Conservation (phyloP, 2,888 invertebrate genomes). For the Muscina levida region DNA sequence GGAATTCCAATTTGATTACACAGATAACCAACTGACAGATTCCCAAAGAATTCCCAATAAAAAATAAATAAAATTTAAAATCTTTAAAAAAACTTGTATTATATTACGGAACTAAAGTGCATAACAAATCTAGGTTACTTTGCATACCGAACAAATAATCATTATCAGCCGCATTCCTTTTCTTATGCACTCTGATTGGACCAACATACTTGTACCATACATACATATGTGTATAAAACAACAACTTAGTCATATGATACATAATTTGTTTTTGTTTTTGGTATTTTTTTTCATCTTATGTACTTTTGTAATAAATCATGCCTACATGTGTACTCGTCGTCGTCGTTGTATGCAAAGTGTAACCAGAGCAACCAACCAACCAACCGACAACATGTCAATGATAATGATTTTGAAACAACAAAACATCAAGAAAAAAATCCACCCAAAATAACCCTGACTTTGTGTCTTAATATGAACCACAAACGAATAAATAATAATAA, state of each 20-base stretch:
- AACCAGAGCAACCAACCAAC: not conserved
- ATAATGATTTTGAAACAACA: slow-evolving; percentile 50
- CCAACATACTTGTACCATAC: slow-evolving; percentile 3
- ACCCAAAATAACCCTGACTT: slow-evolving; percentile 38
- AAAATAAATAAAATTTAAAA: not conserved
- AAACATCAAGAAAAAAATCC: not conserved
- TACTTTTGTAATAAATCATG: slow-evolving; percentile 25
- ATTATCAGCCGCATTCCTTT: slow-evolving; percentile 14
- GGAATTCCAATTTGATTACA: no score
- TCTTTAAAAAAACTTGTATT: no score
- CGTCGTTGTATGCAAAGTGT: not conserved
- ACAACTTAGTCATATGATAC: slow-evolving; percentile 28
- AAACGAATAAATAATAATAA: slow-evolving; percentile 16
- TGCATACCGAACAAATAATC: not conserved
- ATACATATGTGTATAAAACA: no score
- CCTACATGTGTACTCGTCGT: not conserved
- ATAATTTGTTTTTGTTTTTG: no score
- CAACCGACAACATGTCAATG: not conserved
- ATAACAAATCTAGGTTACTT: slow-evolving; percentile 15
- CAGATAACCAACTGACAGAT: no score
- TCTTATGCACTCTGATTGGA: not conserved
- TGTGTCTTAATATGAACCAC: slow-evolving; percentile 26
- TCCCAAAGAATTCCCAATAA: slow-evolving; percentile 3
- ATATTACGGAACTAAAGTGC: no score
- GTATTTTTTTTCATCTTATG: not conserved